Evolutionary conservation across 2,888 invertebrate species (phyloP).

Genomic region (Priapulus caudatus): DNA sequence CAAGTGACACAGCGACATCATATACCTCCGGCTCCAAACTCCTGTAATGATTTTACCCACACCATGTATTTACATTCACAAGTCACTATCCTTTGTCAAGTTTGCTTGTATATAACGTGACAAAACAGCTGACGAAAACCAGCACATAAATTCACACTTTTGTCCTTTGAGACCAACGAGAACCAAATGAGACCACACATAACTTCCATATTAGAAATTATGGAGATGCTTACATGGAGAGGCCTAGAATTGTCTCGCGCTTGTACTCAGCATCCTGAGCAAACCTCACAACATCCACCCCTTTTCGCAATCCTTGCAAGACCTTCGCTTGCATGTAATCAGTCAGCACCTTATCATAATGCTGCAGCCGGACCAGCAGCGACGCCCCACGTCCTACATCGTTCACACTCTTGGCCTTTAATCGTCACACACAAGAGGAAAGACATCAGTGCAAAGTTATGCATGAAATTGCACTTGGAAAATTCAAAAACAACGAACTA

Average conservation of each 20-base stretch:
- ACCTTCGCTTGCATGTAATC: slow-evolving; percentile 41
- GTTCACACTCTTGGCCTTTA: slow-evolving; percentile 21
- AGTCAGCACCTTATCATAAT: slow-evolving; percentile 35
- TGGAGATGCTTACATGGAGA: slow-evolving; percentile 43
- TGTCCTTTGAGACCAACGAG: too few species aligned
- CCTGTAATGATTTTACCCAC: slow-evolving; percentile 31
- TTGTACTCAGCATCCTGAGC: slow-evolving; percentile 41
- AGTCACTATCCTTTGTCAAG: too few species aligned
- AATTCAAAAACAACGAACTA: too few species aligned
- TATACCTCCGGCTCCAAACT: slow-evolving; percentile 39
- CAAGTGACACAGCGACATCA: slow-evolving; percentile 39
- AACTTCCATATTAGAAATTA: too few species aligned
- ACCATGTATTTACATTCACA: too few species aligned
- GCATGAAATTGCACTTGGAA: too few species aligned
- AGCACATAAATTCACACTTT: too few species aligned
- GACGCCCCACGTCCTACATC: slow-evolving; percentile 19
- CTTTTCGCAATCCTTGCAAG: slow-evolving; percentile 39
- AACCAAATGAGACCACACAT: too few species aligned
- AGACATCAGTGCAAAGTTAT: too few species aligned
- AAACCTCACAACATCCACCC: slow-evolving; percentile 43
- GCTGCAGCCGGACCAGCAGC: slow-evolving; percentile 32
- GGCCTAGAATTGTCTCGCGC: slow-evolving; percentile 43
- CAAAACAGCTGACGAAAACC: too few species aligned
- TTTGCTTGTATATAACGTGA: too few species aligned
- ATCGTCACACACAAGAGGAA: too few species aligned